Conservation (phyloP, 2,888 invertebrate genomes). For the Scaptomyza cyrtandrae region DNA sequence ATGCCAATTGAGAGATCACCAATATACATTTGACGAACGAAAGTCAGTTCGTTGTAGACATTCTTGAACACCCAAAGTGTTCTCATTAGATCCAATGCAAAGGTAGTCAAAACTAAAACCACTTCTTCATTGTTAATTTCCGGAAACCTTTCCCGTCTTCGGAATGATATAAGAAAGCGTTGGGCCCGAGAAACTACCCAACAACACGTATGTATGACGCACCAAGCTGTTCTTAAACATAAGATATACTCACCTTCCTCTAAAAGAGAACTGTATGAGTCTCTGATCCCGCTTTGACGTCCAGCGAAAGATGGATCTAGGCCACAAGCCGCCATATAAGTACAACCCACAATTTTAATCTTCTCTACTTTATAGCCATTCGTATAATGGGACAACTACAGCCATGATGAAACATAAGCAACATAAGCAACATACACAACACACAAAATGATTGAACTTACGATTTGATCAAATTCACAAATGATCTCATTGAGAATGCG, state of each 20-base stretch:
- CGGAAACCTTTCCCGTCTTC: fast-evolving
- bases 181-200: not conserved
- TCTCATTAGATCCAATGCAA: constrained; percentile 87
- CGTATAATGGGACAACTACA: constrained; percentile 86
- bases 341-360: constrained; percentile 98
- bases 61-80: constrained; percentile 86
- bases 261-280: not conserved
- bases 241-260: constrained; percentile 10
- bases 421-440: too few species aligned
- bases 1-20: constrained; percentile 87
- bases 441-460: constrained; percentile 80
- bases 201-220: not conserved
- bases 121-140: constrained; percentile 80
- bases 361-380: constrained; percentile 92
- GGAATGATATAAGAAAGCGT: not conserved
- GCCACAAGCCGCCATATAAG: constrained; percentile 98
- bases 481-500: constrained; percentile 94
- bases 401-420: not conserved
- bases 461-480: constrained; percentile 93
- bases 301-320: constrained; percentile 89
- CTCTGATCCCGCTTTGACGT: fast-evolving
- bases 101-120: constrained; percentile 87
- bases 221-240: not conserved
- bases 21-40: constrained; percentile 53
- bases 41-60: constrained; percentile 83